Evolutionary conservation across 1,140 invertebrate genomes (phyloP).

Genomic region (Oryzaephilus surinamensis): DNA sequence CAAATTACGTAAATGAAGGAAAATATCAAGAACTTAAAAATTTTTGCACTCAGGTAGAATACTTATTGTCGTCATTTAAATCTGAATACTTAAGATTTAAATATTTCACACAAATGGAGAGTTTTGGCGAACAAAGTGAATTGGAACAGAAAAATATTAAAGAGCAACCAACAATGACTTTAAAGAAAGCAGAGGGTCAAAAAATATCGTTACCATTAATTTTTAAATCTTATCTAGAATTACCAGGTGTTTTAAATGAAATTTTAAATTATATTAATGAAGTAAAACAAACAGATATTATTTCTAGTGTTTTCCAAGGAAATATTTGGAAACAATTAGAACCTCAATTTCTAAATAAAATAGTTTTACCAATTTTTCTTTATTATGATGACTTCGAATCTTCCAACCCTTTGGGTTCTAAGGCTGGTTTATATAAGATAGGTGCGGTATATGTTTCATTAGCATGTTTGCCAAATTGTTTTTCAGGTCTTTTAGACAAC

Average conservation of each 20-base stretch:
- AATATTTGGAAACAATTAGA: conserved; percentile 23
- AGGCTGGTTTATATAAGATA: conserved; percentile 26
- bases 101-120: conserved; percentile 1
- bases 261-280: conserved; percentile 16
- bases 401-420: conserved; percentile 29
- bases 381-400: conserved; percentile 22
- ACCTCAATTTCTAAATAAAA: conserved; percentile 14
- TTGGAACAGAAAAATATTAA: conserved; percentile 1
- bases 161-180: background rate
- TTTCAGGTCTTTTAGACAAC: conserved; percentile 22
- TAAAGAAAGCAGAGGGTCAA: conserved; percentile 3
- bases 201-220: background rate
- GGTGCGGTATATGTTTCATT: conserved; percentile 26
- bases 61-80: background rate
- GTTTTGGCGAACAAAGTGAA: background rate
- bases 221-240: conserved; percentile 1
- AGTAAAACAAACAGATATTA: background rate
- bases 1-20: background rate
- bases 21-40: background rate
- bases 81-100: conserved; percentile 2
- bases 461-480: conserved; percentile 23
- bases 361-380: conserved; percentile 23
- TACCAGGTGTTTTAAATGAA: conserved; percentile 11
- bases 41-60: background rate
- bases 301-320: conserved; percentile 23